These are phyloP conservation scores for Acrocephalus arundinaceus DNA, from an alignment of 2,113 vertebrate species.

Conservation along the genomic window DNA sequence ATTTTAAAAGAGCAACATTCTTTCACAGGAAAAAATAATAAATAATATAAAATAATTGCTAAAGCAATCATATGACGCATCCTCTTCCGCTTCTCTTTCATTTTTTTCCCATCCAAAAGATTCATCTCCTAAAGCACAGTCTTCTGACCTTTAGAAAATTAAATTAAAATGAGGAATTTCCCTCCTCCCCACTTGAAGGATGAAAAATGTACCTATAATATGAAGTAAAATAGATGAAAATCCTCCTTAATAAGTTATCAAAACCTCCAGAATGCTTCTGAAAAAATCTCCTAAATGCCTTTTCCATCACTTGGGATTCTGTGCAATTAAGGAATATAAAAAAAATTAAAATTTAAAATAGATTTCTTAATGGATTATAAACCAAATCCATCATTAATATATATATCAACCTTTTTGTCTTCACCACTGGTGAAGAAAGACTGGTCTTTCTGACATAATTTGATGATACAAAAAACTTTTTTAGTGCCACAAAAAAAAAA, in stretches of 20 bases:
- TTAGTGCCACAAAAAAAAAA: not conserved
- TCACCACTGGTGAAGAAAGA: not conserved
- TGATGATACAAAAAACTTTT: not conserved
- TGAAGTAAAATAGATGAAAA: not conserved
- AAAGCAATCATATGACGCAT: not conserved
- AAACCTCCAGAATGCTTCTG: not conserved
- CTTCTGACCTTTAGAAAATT: conserved; percentile 26
- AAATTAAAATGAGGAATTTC: conserved; percentile 25
- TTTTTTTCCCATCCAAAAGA: not conserved
- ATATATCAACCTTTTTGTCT: conserved; percentile 19
- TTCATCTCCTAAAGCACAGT: conserved; percentile 3
- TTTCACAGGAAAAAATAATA: not conserved
- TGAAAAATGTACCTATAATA: not conserved
- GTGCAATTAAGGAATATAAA: not conserved
- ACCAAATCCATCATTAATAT: conserved; percentile 21
- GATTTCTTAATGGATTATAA: not conserved
- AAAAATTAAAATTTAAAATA: not conserved
- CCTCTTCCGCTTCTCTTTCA: not conserved
- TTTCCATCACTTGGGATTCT: not conserved
- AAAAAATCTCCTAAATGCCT: not conserved
- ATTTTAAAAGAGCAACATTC: not conserved
- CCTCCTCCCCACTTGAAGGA: not conserved
- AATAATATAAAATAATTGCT: conserved; percentile 16
- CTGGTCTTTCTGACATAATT: conserved; percentile 39
- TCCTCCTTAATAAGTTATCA: conserved; percentile 8